Percentiles rank a stretch among this genome's conserved stretches.
These are phyloP conservation scores for Eriosoma lanigerum DNA, from an alignment of 1,140 invertebrate species.

Conservation along the genomic window DNA sequence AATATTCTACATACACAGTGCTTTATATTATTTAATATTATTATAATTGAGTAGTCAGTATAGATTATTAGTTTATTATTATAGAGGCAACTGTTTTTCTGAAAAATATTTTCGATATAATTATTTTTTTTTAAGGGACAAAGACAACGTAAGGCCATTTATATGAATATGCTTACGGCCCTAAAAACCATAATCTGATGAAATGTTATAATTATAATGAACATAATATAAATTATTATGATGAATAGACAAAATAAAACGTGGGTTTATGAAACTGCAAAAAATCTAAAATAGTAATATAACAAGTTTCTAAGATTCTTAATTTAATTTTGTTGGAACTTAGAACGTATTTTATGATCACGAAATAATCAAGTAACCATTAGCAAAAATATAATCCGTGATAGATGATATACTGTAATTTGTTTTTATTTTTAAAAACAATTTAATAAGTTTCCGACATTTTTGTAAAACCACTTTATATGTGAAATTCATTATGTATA, in stretches of 20 bases:
- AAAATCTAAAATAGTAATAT: constrained; percentile 11
- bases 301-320: constrained; percentile 8
- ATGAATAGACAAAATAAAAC: constrained; percentile 10
- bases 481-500: background rate
- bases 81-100: too few relatives aligned
- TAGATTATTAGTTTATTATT: too few relatives aligned
- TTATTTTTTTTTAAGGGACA: too few relatives aligned
- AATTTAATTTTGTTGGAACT: constrained; percentile 9
- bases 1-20: too few relatives aligned
- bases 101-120: too few relatives aligned
- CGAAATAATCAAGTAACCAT: constrained; percentile 1
- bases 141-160: too few relatives aligned
- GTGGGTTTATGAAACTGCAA: constrained; percentile 8
- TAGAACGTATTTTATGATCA: background rate
- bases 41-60: too few relatives aligned
- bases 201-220: too few relatives aligned
- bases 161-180: too few relatives aligned
- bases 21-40: too few relatives aligned
- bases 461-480: constrained; percentile 1
- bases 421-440: background rate
- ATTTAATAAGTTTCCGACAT: constrained; percentile 13
- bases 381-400: background rate
- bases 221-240: background rate
- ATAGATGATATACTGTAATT: background rate
- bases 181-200: too few relatives aligned